Conservation (phyloP, 2,113 vertebrate species). For the Pseudorhombus dupliciocellatus region DNA sequence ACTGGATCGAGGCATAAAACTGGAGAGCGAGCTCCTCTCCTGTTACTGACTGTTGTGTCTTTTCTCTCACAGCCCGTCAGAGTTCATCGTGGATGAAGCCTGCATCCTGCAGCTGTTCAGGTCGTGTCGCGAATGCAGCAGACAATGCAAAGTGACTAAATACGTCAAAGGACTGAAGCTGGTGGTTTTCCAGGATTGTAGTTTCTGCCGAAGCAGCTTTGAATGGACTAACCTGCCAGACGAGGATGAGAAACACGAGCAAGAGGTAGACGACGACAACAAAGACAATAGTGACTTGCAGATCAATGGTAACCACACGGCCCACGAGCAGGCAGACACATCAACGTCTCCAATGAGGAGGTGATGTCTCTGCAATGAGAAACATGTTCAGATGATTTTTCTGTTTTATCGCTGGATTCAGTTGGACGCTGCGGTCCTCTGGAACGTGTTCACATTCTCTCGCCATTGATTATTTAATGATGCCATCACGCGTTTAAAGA, state of each 20-base stretch:
- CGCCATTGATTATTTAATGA: too few species aligned
- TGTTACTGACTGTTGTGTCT: background rate
- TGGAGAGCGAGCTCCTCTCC: background rate
- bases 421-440: background rate
- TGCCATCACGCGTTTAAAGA: background rate
- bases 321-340: background rate
- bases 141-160: slow-evolving; percentile 28
- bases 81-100: slow-evolving; percentile 44
- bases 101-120: slow-evolving; percentile 51
- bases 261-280: background rate
- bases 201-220: slow-evolving; percentile 15
- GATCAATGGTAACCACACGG: background rate
- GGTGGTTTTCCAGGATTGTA: slow-evolving; percentile 17
- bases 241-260: background rate
- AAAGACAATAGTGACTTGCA: background rate
- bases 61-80: slow-evolving; percentile 33
- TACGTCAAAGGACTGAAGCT: slow-evolving; percentile 33
- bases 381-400: background rate
- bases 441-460: background rate
- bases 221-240: slow-evolving; percentile 53
- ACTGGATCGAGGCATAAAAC: too few species aligned
- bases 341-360: background rate
- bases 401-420: too few species aligned
- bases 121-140: slow-evolving; percentile 15
- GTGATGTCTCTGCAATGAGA: background rate